A percentile compares a stretch with the other conserved stretches of the same genome.
phyloP scores from a whole-genome alignment of 2,113 vertebrate species.

The Pedionomus torquatus region DNA sequence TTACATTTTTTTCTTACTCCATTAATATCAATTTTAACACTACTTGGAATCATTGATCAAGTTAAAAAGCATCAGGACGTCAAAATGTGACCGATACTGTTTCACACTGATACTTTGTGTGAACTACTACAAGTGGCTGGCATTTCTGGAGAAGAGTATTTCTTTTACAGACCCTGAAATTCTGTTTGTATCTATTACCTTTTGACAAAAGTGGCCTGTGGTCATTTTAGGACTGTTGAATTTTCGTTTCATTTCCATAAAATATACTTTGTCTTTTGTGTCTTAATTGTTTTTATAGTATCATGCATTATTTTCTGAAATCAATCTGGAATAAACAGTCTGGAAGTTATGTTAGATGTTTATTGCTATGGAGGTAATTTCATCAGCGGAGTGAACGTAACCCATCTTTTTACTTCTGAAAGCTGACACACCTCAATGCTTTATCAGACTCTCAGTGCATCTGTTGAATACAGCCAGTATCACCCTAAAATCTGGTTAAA shows the following conservation, averaged over 20 bases:
- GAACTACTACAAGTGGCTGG: background rate
- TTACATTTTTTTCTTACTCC: background rate
- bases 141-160: background rate
- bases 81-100: background rate
- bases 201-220: background rate
- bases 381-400: background rate
- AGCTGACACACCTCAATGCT: background rate
- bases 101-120: background rate
- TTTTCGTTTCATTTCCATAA: background rate
- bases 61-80: background rate
- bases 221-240: background rate
- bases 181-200: background rate
- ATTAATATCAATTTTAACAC: background rate
- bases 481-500: background rate
- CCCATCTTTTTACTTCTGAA: background rate
- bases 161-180: background rate
- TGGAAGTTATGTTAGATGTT: background rate
- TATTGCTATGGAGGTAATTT: background rate
- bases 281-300: background rate
- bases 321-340: background rate
- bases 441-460: background rate
- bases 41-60: background rate
- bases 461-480: background rate
- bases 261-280: background rate
- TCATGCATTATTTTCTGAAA: background rate